These are phyloP conservation scores for Sphaerophoria rueppellii DNA, from an alignment of 2,888 invertebrate species.

Conservation along the genomic window DNA sequence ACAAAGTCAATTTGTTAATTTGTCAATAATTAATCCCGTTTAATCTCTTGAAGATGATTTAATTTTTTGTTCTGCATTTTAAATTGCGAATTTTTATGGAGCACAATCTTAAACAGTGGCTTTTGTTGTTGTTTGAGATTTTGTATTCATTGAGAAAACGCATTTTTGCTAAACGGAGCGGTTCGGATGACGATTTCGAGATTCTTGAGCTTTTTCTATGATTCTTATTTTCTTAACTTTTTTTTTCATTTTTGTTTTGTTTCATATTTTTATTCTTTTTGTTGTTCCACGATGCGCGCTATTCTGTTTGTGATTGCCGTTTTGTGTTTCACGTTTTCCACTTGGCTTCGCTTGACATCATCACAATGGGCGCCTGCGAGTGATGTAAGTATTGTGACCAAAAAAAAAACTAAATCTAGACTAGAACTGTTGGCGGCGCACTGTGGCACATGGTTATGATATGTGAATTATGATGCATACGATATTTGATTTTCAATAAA, in stretches of 20 bases:
- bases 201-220: slow-evolving; percentile 15
- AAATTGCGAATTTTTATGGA: background rate
- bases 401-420: slow-evolving; percentile 22
- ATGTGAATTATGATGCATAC: slow-evolving; percentile 42
- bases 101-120: background rate
- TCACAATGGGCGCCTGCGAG: slow-evolving; percentile 64
- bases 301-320: slow-evolving; percentile 10
- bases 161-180: slow-evolving; percentile 14
- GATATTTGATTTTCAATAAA: slow-evolving; percentile 39
- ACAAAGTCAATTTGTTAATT: slow-evolving; percentile 1
- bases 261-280: slow-evolving; percentile 47
- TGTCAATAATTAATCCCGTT: slow-evolving; percentile 7
- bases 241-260: slow-evolving; percentile 38
- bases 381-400: slow-evolving; percentile 67
- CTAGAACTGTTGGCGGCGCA: slow-evolving; percentile 11
- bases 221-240: slow-evolving; percentile 12
- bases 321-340: slow-evolving; percentile 59
- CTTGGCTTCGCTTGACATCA: slow-evolving; percentile 73
- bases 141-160: slow-evolving; percentile 19
- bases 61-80: background rate
- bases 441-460: background rate
- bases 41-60: background rate
- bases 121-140: slow-evolving; percentile 10
- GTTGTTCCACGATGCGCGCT: slow-evolving; percentile 33
- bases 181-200: slow-evolving; percentile 1